These are phyloP conservation scores for Catocala sponsa DNA, from an alignment of 2,888 invertebrate genomes.

Conservation along the genomic window DNA sequence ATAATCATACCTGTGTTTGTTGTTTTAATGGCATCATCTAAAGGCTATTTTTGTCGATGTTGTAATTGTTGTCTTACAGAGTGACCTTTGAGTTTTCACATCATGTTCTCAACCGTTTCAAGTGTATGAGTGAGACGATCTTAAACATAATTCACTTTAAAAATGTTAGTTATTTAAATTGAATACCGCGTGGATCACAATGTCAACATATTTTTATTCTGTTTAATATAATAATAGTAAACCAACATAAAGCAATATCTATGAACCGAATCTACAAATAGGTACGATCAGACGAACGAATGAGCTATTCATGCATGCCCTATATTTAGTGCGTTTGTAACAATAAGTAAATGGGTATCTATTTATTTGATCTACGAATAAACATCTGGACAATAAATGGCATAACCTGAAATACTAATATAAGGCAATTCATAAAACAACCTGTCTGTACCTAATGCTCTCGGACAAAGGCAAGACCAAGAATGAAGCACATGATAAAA, in stretches of 20 bases:
- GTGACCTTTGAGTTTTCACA: constrained; percentile 39
- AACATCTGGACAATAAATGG: neutral
- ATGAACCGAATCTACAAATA: constrained; percentile 46
- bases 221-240: constrained; percentile 41
- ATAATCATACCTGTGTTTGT: constrained; percentile 49
- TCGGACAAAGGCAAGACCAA: no score
- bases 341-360: constrained; percentile 6
- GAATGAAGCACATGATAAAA: no score
- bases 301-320: constrained; percentile 33
- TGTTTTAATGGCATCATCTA: constrained; percentile 59
- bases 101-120: constrained; percentile 6
- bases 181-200: no score
- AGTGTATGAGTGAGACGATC: neutral
- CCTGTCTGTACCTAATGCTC: no score
- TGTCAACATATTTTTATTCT: constrained; percentile 3
- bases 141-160: neutral
- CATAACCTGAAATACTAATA: no score
- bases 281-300: constrained; percentile 33
- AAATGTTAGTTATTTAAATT: neutral
- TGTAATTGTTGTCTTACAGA: constrained; percentile 38
- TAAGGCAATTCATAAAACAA: no score
- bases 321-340: constrained; percentile 26
- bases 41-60: constrained; percentile 64
- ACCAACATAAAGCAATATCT: constrained; percentile 35
- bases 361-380: neutral